Base-by-base conservation (phyloP, 2,888 invertebrate genomes). In the Dicyrtomina minuta region DNA sequence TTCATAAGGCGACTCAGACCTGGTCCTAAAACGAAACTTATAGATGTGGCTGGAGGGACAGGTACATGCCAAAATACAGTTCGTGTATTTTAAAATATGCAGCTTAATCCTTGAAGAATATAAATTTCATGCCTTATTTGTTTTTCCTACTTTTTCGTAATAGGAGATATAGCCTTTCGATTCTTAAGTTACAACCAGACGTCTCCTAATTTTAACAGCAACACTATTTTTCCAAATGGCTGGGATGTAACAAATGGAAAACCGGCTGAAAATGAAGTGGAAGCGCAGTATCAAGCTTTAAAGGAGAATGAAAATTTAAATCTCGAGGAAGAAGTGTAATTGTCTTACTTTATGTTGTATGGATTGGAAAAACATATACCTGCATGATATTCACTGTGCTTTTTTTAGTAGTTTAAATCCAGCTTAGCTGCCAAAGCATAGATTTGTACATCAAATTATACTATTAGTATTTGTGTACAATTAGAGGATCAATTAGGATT, bases 11-110 rank as follows among this genome's bases (percentile, higher is more conserved):
- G 88, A 56, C 83, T 98, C 55, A 87, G 88, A 1, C 93, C 96
- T 0, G 87, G 87, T 3, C 87, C 86, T 61, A 90, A 89, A 70
- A 93, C 89, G 27, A 87, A 86, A 75, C 84, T 97, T 4, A 82
- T 99, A 17, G 99, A 99, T 83, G 93, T 96, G 79, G 98, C 98
- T 58, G 98, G 99, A n/a, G 99, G 99, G 27, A 99, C 96, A 77
- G 94, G 91, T 89, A 80, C 72, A 58, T 22, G 13, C 79, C n/a
- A n/a, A n/a, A n/a, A n/a, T n/a, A n/a, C n/a, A n/a, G n/a, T n/a
- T n/a, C n/a, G n/a, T 49, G 49, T 10, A 55, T 55, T 20, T 20
- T 22, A 20, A 13, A 22, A 22, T 55, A 13, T 55, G 55, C 22
- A n/a, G 24, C 24, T 55, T 26, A 17, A n/a, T n/a, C n/a, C n/a